phyloP scores from a whole-genome alignment of 1,140 invertebrate species.

The Calliphora vicina region DNA sequence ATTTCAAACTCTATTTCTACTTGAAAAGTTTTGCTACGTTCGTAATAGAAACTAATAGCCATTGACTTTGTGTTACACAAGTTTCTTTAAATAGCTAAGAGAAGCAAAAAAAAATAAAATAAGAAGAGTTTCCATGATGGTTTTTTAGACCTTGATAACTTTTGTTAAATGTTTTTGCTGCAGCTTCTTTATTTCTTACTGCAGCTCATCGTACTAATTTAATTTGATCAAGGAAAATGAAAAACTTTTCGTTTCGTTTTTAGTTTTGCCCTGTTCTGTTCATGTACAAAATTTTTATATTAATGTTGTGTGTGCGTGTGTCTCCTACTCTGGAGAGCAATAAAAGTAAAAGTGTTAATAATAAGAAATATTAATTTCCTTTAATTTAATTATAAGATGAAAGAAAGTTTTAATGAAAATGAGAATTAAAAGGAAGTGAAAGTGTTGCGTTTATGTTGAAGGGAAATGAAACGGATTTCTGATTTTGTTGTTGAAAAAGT shows the following conservation, averaged over 20 bases:
- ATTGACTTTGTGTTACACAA: constrained; percentile 6
- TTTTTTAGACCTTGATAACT: neutral
- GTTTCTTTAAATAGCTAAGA: neutral
- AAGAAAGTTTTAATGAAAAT: neutral
- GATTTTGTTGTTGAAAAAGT: too few relatives aligned
- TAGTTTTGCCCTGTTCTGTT: neutral
- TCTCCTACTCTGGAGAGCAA: neutral
- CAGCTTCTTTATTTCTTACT: neutral
- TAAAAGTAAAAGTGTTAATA: constrained; percentile 14
- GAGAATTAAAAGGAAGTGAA: neutral
- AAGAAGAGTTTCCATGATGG: neutral
- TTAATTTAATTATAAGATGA: neutral
- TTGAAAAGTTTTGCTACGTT: neutral
- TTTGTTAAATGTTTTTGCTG: neutral
- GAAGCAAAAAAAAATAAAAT: neutral
- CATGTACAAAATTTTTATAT: neutral
- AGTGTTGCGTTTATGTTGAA: neutral
- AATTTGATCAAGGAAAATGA: neutral
- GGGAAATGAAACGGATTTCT: too few relatives aligned
- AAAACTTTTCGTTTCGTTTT: neutral
- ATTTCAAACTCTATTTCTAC: neutral
- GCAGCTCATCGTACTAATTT: neutral
- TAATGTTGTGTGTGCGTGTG: neutral
- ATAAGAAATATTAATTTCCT: neutral
- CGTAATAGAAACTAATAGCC: constrained; percentile 16